Conservation (phyloP, 2,797 vertebrate species). For the Tragelaphus oryx region DNA sequence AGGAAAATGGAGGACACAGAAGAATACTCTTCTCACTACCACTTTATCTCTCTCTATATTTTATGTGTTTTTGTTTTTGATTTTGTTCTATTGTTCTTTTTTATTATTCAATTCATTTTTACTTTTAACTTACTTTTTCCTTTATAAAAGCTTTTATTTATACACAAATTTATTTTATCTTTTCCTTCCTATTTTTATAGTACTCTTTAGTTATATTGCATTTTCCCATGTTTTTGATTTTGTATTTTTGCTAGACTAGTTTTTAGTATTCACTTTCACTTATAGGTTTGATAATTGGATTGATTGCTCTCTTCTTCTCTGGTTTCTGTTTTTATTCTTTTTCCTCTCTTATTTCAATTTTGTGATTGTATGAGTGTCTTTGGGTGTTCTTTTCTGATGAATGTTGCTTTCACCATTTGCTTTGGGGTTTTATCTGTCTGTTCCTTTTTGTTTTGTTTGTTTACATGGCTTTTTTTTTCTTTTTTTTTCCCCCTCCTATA, state of each 20-base stretch:
- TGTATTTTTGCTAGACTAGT: not conserved
- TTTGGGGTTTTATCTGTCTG: not conserved
- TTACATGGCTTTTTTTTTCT: not conserved
- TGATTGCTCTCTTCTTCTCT: not conserved
- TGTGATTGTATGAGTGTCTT: not conserved
- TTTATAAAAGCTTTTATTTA: not conserved
- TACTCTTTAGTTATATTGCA: not conserved
- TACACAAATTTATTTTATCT: not conserved
- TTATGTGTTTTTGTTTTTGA: not conserved
- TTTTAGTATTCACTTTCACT: not conserved
- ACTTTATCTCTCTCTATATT: not conserved
- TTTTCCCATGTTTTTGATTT: not conserved
- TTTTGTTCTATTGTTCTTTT: not conserved
- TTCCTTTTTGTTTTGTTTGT: not conserved
- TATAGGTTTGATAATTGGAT: not conserved
- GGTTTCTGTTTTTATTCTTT: not conserved
- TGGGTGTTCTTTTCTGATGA: not conserved
- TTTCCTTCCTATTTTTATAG: not conserved
- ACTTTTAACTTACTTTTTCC: not conserved
- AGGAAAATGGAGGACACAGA: not conserved
- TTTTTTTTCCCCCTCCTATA: rapidly evolving
- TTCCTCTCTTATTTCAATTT: not conserved
- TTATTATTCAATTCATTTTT: not conserved
- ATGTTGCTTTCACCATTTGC: not conserved
- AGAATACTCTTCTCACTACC: not conserved